Percentiles rank a stretch among this genome's conserved stretches.
Evolutionary conservation across 1,140 invertebrate species (phyloP).

Genomic region (Drusus annulatus): DNA sequence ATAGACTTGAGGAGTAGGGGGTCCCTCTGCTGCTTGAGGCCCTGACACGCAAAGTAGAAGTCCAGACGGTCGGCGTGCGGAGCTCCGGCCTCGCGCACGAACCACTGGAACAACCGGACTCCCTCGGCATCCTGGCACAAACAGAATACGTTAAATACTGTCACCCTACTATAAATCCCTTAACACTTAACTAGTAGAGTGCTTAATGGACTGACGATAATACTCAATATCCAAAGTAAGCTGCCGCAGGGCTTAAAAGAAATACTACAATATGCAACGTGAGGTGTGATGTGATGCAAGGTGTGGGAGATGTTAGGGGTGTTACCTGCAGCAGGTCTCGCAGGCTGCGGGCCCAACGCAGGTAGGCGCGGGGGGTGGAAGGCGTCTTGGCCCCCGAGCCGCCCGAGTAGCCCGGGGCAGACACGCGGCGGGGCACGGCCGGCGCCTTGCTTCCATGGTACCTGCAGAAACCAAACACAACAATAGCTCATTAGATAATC

Average conservation of each 20-base stretch:
- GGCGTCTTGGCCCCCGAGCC: constrained; percentile 16
- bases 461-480: constrained; percentile 12
- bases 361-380: constrained; percentile 80
- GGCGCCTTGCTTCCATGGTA: constrained; percentile 61
- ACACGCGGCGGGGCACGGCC: constrained; percentile 44
- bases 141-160: too few relatives aligned
- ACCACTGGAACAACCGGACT: constrained; percentile 86
- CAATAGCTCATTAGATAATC: neutral
- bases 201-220: too few relatives aligned
- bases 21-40: constrained; percentile 85
- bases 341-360: constrained; percentile 89
- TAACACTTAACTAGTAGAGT: too few relatives aligned
- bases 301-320: neutral
- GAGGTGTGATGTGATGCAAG: too few relatives aligned
- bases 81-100: constrained; percentile 85
- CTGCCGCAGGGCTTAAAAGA: too few relatives aligned
- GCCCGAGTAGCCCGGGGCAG: constrained; percentile 59
- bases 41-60: constrained; percentile 94
- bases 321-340: constrained; percentile 79
- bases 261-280: too few relatives aligned
- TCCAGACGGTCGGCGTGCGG: constrained; percentile 84
- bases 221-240: too few relatives aligned
- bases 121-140: constrained; percentile 84
- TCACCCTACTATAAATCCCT: too few relatives aligned
- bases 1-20: constrained; percentile 81